Percentiles rank a stretch among this genome's conserved stretches.
Conservation (phyloP, 2,888 invertebrate genomes). For the Isoperla grammatica region DNA sequence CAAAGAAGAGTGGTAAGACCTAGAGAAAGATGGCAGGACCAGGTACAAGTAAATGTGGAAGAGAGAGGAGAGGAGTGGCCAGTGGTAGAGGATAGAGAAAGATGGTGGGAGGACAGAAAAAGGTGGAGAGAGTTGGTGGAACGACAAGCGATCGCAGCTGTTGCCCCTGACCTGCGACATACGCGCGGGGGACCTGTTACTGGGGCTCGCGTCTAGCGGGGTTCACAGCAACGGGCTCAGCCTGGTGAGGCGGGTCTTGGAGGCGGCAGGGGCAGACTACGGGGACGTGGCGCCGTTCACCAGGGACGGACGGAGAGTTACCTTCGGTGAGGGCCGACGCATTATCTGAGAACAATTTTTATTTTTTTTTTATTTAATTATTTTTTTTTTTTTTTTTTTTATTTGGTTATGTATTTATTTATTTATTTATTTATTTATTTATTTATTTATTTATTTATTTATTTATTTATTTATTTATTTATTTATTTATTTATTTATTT, state of each 20-base stretch:
- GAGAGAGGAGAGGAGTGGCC: too few species aligned
- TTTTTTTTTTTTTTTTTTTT: neutral
- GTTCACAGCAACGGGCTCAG: slow-evolving; percentile 95
- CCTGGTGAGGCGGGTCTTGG: slow-evolving; percentile 73
- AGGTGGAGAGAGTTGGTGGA: too few species aligned
- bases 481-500: too few species aligned
- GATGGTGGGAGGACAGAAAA: too few species aligned
- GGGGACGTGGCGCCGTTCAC: slow-evolving; percentile 68
- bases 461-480: too few species aligned
- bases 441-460: too few species aligned
- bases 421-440: neutral
- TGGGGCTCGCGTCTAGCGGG: slow-evolving; percentile 85
- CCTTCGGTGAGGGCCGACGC: slow-evolving; percentile 58
- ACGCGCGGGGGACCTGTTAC: slow-evolving; percentile 67
- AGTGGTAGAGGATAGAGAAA: too few species aligned
- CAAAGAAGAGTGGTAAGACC: too few species aligned
- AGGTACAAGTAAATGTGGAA: too few species aligned
- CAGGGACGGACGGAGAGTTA: slow-evolving; percentile 49
- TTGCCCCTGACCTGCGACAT: slow-evolving; percentile 66
- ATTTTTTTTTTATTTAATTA: slow-evolving; percentile 15
- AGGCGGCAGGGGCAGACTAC: slow-evolving; percentile 58
- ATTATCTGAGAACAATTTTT: slow-evolving; percentile 16
- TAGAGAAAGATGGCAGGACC: too few species aligned
- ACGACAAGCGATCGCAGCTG: slow-evolving; percentile 63
- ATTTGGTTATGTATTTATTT: neutral